These are phyloP conservation scores for human (Homo sapiens) DNA, from an alignment of 2,113 vertebrate species.

Conservation along the genomic window DNA sequence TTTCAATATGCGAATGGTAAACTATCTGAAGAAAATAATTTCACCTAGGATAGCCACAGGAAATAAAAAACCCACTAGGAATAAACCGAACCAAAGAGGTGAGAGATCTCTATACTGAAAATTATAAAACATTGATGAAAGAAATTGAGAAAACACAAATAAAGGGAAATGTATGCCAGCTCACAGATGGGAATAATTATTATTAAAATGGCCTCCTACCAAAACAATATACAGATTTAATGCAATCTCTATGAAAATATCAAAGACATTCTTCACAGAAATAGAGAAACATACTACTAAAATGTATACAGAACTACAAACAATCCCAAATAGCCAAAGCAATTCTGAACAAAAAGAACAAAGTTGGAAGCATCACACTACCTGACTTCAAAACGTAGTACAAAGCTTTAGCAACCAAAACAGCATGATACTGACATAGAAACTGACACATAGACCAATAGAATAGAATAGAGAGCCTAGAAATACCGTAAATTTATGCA, in stretches of 20 bases:
- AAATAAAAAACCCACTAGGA: neutral
- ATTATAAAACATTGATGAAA: neutral
- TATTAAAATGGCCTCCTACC: neutral
- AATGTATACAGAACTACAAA: neutral
- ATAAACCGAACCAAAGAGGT: neutral
- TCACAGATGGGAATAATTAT: neutral
- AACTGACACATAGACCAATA: neutral
- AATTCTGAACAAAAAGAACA: neutral
- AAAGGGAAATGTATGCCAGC: neutral
- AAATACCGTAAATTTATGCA: neutral
- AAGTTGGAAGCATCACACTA: neutral
- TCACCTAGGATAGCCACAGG: neutral
- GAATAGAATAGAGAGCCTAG: neutral
- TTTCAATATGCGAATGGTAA: neutral
- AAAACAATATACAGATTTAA: neutral
- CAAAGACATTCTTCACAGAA: neutral
- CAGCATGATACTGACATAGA: neutral
- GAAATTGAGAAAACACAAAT: neutral
- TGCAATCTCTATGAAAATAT: neutral
- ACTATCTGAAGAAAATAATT: neutral
- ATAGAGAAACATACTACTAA: neutral
- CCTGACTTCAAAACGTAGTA: neutral
- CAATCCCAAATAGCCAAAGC: neutral
- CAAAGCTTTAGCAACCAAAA: neutral
- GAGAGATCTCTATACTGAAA: neutral